Evolutionary conservation across 64 coral and sea anemone genomes (phyloP), one percentile per base, ranked within the genome.

Genomic region (Montipora efflorescens): DNA sequence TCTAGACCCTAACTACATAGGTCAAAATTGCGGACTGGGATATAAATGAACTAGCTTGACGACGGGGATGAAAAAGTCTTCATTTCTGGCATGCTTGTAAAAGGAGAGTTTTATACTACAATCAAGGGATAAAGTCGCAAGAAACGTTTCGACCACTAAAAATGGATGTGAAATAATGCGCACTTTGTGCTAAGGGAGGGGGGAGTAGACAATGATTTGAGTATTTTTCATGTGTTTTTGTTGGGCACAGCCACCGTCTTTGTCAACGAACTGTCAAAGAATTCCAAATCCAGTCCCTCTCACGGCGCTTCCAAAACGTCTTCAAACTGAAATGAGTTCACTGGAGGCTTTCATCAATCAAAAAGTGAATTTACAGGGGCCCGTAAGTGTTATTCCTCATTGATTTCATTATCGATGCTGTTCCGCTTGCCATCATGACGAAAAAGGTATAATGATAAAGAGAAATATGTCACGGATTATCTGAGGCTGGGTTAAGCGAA

Each of bases 201-300:
- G 10, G 10, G 5, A 20, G 20, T 15, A 5, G 6, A 23, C n/a
- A 7, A 74, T 74, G n/a, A 23, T 8, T 74, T 78, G 5, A 4
- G 44, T 48, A 8, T 50, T 50, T 49, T 76, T 46, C 13, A 25
- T 83, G 13, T 83, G 5, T 84, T 67, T 1, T 47, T 86, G 18
- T 21, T 59, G 66, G 82, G n/a, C 18, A 71, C 7, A 72, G 8
- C 46, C 45, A 22, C 46, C 82, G 8, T 1, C 45, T 48, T 10
- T 57, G 9, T 3, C 43, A 8, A 47, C 45, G 0, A 16, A 49
- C 12, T 86, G 82, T 48, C 44, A 11, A 0, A 48, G 12, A 1
- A n/a, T 86, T 7, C 82, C 82, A 44, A 86, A 45, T 5, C 66
- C 82, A 49, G 82, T 86, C 19, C 15, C 47, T 71, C 47, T 86